Evolutionary conservation across 2,797 vertebrate genomes (phyloP).

Genomic region (Selene dorsalis): DNA sequence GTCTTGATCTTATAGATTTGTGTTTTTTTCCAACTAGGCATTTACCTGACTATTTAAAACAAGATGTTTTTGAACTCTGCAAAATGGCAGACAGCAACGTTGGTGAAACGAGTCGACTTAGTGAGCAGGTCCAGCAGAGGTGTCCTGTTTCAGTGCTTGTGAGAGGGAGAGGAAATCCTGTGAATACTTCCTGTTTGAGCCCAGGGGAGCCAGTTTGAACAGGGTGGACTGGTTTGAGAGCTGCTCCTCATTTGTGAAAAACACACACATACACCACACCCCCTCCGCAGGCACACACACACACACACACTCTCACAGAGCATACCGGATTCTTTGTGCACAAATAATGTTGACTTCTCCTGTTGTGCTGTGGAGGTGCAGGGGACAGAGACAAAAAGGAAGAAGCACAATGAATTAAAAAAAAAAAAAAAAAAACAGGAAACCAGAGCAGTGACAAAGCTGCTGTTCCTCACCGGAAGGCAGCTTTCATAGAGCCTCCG

Average conservation of each 20-base stretch:
- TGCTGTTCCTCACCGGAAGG: constrained; percentile 77
- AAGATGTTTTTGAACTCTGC: constrained; percentile 32
- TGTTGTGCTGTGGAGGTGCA: constrained; percentile 56
- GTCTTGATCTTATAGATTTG: not conserved
- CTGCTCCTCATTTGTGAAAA: constrained; percentile 79
- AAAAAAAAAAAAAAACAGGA: constrained; percentile 71
- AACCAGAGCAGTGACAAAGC: constrained; percentile 78
- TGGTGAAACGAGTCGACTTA: constrained; percentile 64
- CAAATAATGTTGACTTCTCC: constrained; percentile 59
- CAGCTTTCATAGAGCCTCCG: constrained; percentile 63
- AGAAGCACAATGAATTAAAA: constrained; percentile 67
- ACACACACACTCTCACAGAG: constrained; percentile 23
- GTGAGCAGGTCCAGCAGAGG: constrained; percentile 74
- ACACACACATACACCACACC: constrained; percentile 42
- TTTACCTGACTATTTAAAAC: constrained; percentile 6
- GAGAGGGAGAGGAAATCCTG: constrained; percentile 85
- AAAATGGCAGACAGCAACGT: constrained; percentile 40
- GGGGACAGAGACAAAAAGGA: constrained; percentile 70
- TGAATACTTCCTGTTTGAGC: constrained; percentile 86
- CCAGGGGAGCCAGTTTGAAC: constrained; percentile 83
- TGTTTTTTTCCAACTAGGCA: not conserved
- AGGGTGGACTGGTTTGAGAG: constrained; percentile 82
- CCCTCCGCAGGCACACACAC: constrained; percentile 8
- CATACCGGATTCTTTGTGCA: constrained; percentile 54
- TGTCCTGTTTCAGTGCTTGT: constrained; percentile 82